Evolutionary conservation across 2,797 vertebrate genomes (phyloP).

Genomic region (Mionectes olivaceus): DNA sequence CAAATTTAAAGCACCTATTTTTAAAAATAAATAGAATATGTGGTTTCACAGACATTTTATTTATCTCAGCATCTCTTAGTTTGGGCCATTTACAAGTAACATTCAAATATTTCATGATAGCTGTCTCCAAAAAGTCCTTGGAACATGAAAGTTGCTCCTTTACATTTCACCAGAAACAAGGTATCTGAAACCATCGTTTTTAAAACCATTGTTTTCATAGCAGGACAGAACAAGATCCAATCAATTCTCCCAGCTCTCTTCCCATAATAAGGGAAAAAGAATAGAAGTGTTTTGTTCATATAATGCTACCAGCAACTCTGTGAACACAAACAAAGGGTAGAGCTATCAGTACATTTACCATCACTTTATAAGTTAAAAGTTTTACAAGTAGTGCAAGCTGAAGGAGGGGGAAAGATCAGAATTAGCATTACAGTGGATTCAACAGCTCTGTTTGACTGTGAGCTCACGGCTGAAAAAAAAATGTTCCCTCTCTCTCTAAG

Average conservation of each 20-base stretch:
- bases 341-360: not conserved
- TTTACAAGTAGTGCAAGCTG: accelerated
- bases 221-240: not conserved
- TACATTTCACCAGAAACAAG: not conserved
- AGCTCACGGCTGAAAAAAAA: not conserved
- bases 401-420: not conserved
- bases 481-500: not conserved
- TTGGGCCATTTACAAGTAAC: not conserved
- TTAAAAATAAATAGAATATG: not conserved
- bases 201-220: not conserved
- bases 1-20: not conserved
- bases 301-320: not conserved
- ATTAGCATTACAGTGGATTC: not conserved
- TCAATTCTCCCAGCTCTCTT: not conserved
- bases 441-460: not conserved
- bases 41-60: not conserved
- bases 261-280: not conserved
- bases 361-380: not conserved
- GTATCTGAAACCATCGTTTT: not conserved
- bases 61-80: not conserved
- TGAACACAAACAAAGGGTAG: not conserved
- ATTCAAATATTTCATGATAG: not conserved
- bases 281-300: not conserved
- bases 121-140: not conserved
- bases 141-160: not conserved